These are phyloP conservation scores for Aphaenogaster ashmeadi DNA, from an alignment of 1,140 invertebrate genomes.

Conservation along the genomic window DNA sequence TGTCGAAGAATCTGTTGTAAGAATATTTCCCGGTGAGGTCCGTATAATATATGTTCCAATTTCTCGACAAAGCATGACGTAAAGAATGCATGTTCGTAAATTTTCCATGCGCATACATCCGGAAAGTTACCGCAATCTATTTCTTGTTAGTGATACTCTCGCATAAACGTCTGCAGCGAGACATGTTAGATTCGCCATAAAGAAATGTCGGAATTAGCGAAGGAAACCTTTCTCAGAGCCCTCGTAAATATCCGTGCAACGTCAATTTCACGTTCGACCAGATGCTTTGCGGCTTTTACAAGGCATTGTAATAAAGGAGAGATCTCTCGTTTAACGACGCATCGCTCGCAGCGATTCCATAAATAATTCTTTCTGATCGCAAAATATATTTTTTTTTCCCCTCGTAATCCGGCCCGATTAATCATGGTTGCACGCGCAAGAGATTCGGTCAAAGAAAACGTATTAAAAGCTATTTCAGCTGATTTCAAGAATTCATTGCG, in stretches of 20 bases:
- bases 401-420: slow-evolving; percentile 27
- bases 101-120: background rate
- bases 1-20: background rate
- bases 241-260: background rate
- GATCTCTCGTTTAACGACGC: slow-evolving; percentile 16
- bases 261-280: slow-evolving; percentile 3
- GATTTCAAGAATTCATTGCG: slow-evolving; percentile 44
- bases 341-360: background rate
- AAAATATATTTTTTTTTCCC: slow-evolving; percentile 16
- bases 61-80: background rate
- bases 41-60: background rate
- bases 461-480: slow-evolving; percentile 46
- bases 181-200: background rate
- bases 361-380: slow-evolving; percentile 39
- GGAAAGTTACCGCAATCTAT: slow-evolving; percentile 25
- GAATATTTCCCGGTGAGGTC: background rate
- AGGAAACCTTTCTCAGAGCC: background rate
- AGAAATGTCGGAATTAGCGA: background rate
- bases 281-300: background rate
- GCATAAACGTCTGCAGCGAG: background rate
- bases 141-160: slow-evolving; percentile 1
- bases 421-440: slow-evolving; percentile 40
- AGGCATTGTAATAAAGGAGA: slow-evolving; percentile 24
- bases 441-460: slow-evolving; percentile 37
- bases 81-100: background rate